These are phyloP conservation scores for Coleophora flavipennella DNA, from an alignment of 2,888 invertebrate genomes.

Conservation along the genomic window DNA sequence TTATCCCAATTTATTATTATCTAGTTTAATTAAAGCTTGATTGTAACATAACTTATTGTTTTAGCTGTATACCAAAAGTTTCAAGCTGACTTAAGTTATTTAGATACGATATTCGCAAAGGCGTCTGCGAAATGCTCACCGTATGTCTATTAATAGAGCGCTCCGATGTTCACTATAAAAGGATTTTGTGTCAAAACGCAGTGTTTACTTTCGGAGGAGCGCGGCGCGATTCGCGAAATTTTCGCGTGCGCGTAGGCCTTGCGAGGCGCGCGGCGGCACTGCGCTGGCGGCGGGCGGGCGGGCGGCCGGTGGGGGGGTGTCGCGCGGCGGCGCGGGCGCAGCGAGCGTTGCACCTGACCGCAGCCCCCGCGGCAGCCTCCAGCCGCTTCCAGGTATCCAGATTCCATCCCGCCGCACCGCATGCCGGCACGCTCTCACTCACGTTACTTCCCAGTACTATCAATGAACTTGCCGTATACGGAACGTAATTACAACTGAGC, in stretches of 20 bases:
- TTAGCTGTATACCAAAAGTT: too few species aligned
- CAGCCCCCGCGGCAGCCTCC: constrained; percentile 32
- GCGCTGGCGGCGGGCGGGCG: constrained; percentile 21
- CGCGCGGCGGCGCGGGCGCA: constrained; percentile 18
- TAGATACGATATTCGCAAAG: constrained; percentile 33
- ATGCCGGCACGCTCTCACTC: constrained; percentile 22
- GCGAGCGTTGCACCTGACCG: constrained; percentile 59
- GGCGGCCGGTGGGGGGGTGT: constrained; percentile 15
- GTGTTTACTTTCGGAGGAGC: constrained; percentile 25
- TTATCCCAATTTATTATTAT: too few species aligned
- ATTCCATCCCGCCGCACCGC: constrained; percentile 23
- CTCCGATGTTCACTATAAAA: constrained; percentile 31
- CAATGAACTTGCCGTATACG: constrained; percentile 10
- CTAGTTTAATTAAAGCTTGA: too few species aligned
- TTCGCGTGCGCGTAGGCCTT: constrained; percentile 61
- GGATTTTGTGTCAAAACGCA: constrained; percentile 34
- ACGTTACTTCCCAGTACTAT: constrained; percentile 21
- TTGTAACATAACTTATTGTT: too few species aligned
- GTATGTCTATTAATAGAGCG: constrained; percentile 42
- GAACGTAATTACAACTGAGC: too few species aligned
- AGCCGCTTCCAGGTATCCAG: constrained; percentile 33
- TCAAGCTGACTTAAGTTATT: too few species aligned
- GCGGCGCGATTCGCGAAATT: constrained; percentile 40
- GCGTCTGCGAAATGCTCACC: constrained; percentile 24
- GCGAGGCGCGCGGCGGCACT: constrained; percentile 61